A percentile compares a stretch with the other conserved stretches of the same genome.
These are phyloP conservation scores for Acrocyrtus sp. DNA, from an alignment of 2,888 invertebrate species.

Conservation along the genomic window DNA sequence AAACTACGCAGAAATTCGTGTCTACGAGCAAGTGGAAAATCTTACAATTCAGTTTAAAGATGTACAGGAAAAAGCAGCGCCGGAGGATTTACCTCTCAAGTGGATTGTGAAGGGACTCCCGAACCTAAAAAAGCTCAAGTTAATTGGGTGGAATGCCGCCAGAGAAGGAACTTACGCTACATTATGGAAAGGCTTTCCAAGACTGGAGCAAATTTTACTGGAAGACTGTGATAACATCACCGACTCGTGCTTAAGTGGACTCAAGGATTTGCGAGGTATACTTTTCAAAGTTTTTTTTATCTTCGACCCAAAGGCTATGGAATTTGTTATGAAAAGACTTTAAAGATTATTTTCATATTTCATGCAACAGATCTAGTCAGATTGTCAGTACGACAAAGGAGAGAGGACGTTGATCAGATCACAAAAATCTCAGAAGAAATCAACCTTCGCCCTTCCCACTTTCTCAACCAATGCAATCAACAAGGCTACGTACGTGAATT, in stretches of 20 bases:
- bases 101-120: conserved; percentile 28
- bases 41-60: conserved; percentile 18
- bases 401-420: neutral
- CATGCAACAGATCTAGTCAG: conserved; percentile 5
- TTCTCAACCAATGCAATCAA: neutral
- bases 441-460: neutral
- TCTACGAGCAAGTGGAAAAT: conserved; percentile 11
- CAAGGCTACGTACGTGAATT: neutral
- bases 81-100: conserved; percentile 23
- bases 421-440: neutral
- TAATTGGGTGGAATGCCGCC: conserved; percentile 18
- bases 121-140: conserved; percentile 15
- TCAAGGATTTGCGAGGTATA: neutral
- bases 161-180: neutral
- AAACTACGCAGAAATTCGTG: neutral
- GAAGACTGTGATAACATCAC: conserved; percentile 12
- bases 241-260: neutral
- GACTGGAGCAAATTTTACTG: conserved; percentile 10
- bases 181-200: conserved; percentile 11
- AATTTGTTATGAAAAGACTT: too few species aligned
- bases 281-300: neutral
- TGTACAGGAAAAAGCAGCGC: conserved; percentile 4
- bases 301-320: neutral
- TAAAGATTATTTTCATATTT: neutral
- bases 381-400: neutral